Percentiles rank a stretch among this genome's conserved stretches.
These are phyloP conservation scores for Chelonus insularis DNA, from an alignment of 1,140 invertebrate species.

Conservation along the genomic window DNA sequence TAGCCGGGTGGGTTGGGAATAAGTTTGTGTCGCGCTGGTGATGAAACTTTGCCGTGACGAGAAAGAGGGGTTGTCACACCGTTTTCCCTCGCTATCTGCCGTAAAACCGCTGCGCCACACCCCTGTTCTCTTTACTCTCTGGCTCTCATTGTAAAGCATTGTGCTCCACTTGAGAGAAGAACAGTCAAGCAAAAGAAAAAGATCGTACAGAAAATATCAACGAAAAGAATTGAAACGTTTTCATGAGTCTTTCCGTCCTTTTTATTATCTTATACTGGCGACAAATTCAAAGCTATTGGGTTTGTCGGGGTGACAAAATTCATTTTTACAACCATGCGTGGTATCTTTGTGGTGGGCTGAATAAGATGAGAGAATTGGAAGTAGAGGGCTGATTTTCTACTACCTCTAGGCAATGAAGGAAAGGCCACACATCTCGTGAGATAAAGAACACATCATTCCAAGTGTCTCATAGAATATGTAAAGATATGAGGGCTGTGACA, in stretches of 20 bases:
- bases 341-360: no score
- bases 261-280: no score
- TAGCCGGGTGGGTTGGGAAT: slow-evolving; percentile 49
- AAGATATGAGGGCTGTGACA: slow-evolving; percentile 40
- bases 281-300: no score
- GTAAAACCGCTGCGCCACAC: slow-evolving; percentile 29
- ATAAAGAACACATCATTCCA: slow-evolving; percentile 36
- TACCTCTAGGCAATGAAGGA: no score
- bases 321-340: no score
- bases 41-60: slow-evolving; percentile 60
- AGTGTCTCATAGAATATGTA: slow-evolving; percentile 22
- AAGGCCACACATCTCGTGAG: slow-evolving; percentile 38
- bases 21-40: slow-evolving; percentile 57
- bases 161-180: background rate
- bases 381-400: no score
- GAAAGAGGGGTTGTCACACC: slow-evolving; percentile 57
- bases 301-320: no score
- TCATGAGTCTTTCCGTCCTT: no score
- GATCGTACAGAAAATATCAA: background rate
- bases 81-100: slow-evolving; percentile 40
- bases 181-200: background rate
- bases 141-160: background rate
- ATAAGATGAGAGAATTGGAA: no score
- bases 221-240: no score
- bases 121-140: slow-evolving; percentile 10